Conservation (phyloP, 2,888 invertebrate genomes). For the Noctua janthe region DNA sequence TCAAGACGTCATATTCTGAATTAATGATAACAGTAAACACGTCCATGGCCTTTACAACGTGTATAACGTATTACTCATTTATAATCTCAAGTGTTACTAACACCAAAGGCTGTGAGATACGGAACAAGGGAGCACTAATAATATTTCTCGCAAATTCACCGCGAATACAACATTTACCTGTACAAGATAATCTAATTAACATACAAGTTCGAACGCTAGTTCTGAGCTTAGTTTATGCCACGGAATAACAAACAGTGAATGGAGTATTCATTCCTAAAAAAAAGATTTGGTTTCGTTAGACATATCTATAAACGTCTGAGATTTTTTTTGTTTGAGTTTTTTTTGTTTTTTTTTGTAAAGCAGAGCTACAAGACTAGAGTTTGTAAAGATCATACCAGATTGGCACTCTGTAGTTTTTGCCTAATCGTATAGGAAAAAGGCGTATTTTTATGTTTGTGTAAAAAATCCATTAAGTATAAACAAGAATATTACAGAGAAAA, state of each 20-base stretch:
- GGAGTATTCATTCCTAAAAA: constrained; percentile 15
- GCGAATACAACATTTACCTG: constrained; percentile 58
- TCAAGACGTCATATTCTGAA: neutral
- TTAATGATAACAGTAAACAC: neutral
- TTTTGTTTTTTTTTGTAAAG: neutral
- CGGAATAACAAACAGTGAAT: constrained; percentile 3
- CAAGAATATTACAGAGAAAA: neutral
- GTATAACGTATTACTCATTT: constrained; percentile 6
- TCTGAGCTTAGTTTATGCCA: constrained; percentile 27
- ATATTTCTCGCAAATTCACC: constrained; percentile 49
- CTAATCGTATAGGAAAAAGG: neutral
- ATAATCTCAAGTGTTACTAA: constrained; percentile 17
- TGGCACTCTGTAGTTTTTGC: neutral
- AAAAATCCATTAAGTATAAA: neutral
- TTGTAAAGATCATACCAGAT: neutral
- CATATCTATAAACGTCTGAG: neutral
- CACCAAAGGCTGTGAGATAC: constrained; percentile 32
- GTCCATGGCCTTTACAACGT: neutral
- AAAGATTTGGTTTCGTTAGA: neutral
- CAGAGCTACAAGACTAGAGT: neutral
- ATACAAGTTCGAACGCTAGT: constrained; percentile 63
- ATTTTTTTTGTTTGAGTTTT: no score
- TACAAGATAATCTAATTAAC: constrained; percentile 64
- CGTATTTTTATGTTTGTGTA: neutral
- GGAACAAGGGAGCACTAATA: constrained; percentile 29